Evolutionary conservation across 2,113 vertebrate species (phyloP).

Genomic region (Benitochromis conjunctus): DNA sequence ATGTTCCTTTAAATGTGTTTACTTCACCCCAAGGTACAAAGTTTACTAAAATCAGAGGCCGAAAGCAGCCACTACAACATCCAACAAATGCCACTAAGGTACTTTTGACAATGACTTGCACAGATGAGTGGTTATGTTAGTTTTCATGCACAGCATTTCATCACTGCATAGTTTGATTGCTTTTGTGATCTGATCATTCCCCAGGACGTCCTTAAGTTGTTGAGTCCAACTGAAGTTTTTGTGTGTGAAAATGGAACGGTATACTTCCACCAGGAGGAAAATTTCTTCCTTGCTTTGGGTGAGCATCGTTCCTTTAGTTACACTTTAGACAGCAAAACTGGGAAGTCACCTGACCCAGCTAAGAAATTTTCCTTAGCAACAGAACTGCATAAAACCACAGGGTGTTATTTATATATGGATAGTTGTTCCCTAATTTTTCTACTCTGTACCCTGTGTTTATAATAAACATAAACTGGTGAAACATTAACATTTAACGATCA

Average conservation of each 20-base stretch:
- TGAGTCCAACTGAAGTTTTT: slow-evolving; percentile 48
- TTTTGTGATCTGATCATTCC: background rate
- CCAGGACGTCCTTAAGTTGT: slow-evolving; percentile 35
- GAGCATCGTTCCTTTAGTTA: background rate
- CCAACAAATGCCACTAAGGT: slow-evolving; percentile 40
- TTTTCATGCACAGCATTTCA: background rate
- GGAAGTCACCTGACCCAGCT: background rate
- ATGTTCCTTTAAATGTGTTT: background rate
- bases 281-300: slow-evolving; percentile 66
- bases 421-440: background rate
- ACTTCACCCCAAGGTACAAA: slow-evolving; percentile 28
- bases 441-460: background rate
- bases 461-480: background rate
- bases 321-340: background rate
- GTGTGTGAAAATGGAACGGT: slow-evolving; percentile 59
- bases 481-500: background rate
- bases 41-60: slow-evolving; percentile 31
- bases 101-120: background rate
- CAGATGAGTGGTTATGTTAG: background rate
- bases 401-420: background rate
- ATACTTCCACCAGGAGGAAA: slow-evolving; percentile 56
- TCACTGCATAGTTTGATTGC: background rate
- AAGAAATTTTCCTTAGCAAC: accelerated
- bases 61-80: background rate
- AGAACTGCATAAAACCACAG: background rate